Evolutionary conservation across 2,113 vertebrate species (phyloP).

Genomic region (Dicerorhinus sumatrensis): DNA sequence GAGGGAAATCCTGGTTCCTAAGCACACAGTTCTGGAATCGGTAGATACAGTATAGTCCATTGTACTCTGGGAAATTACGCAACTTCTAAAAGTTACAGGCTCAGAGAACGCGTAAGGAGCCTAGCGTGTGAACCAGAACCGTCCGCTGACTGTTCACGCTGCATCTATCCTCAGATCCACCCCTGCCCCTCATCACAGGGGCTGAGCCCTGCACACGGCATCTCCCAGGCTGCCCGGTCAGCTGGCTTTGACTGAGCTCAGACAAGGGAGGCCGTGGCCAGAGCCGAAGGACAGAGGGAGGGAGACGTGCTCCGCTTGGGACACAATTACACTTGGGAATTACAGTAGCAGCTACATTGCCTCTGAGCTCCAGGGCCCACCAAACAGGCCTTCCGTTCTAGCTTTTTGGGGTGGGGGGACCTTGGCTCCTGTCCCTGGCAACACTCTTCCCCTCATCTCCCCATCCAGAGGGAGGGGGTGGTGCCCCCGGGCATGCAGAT

Average conservation of each 20-base stretch:
- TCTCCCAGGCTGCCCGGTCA: background rate
- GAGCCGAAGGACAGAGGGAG: background rate
- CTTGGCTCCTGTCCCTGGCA: too few species aligned
- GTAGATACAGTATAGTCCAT: background rate
- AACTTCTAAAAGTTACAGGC: rapidly evolving
- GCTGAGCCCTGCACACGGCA: background rate
- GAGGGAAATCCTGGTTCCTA: background rate
- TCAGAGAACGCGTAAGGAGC: background rate
- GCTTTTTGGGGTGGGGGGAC: background rate
- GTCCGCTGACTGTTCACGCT: background rate
- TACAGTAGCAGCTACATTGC: background rate
- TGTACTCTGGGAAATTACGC: rapidly evolving
- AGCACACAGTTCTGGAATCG: background rate
- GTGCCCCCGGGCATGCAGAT: background rate
- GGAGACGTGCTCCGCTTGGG: background rate
- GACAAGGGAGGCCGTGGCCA: background rate
- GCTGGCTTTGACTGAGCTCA: background rate
- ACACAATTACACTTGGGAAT: background rate
- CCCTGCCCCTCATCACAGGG: too few species aligned
- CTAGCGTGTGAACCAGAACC: rapidly evolving
- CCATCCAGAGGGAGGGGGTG: background rate
- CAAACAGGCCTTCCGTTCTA: background rate
- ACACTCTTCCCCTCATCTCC: background rate
- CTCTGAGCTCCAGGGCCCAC: background rate
- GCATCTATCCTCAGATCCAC: background rate